Percentiles rank a stretch among this genome's conserved stretches.
phyloP scores from a whole-genome alignment of 2,113 vertebrate genomes.

The Neogale vison region DNA sequence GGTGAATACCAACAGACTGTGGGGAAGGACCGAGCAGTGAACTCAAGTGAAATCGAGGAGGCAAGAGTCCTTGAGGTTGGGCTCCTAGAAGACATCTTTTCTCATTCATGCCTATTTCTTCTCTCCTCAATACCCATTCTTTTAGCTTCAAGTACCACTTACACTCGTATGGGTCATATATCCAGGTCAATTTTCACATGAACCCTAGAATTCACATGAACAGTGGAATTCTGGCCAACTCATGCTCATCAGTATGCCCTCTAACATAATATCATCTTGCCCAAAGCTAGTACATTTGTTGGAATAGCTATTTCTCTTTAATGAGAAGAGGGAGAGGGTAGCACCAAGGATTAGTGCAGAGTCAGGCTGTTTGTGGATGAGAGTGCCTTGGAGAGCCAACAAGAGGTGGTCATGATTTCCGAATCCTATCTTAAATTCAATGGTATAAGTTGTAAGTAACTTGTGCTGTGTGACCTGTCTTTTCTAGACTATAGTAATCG shows the following conservation, averaged over 20 bases:
- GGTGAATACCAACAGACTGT: background rate
- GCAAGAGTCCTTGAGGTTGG: background rate
- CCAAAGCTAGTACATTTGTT: background rate
- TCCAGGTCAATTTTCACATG: background rate
- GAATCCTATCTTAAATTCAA: background rate
- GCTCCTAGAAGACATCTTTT: background rate
- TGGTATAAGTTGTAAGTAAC: background rate
- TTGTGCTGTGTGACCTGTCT: background rate
- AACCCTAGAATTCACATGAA: background rate
- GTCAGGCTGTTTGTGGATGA: background rate
- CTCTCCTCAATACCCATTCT: background rate
- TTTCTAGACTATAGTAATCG: background rate
- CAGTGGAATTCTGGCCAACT: background rate
- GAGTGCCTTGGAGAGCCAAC: background rate
- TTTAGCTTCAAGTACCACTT: background rate
- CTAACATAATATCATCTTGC: background rate
- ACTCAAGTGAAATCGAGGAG: background rate
- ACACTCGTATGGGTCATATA: background rate
- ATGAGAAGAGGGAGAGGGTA: background rate
- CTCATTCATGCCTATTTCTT: background rate
- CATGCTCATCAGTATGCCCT: background rate
- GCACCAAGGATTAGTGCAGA: background rate
- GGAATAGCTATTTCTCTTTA: background rate
- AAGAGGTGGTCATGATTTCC: background rate
- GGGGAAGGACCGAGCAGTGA: background rate